Evolutionary conservation across 2,888 invertebrate genomes (phyloP), one percentile per base, ranked within the genome.

Genomic region (Tholera decimalis): DNA sequence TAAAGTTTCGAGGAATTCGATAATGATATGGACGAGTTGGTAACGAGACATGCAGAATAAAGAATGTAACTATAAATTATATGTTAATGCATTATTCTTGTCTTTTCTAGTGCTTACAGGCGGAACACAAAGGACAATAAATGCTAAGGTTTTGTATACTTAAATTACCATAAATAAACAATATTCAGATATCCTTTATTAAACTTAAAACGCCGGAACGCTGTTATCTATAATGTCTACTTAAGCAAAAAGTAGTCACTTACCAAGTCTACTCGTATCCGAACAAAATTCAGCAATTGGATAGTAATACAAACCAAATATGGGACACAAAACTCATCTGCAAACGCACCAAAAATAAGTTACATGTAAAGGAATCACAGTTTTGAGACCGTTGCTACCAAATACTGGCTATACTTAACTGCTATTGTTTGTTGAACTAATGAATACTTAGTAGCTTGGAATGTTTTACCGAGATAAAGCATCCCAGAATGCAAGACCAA

Each of bases 41-140:
- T 78, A 73, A 80, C 74, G 43, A 73, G 82, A 57, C 67, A 58
- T 67, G 67, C 79, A 66, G 74, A 75, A 75, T 75, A 66, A 78
- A 58, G 43, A 60, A 41, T 47, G 50, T 39, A 7, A 3, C 39
- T 24, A 59, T 73, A 78, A 46, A 74, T 77, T 63, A 60, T 59
- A 51, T 59, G 51, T 30, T 33, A 15, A 43, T 77, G 37, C 59
- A 56, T 63, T 60, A 72, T 73, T 78, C 61, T 72, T 53, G 61
- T 51, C 39, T 61, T 24, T 71, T 46, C 26, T 59, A 37, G 39
- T 30, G 7, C 3, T 35, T 56, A 11, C n/a, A 47, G 73, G 41
- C 24, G 11, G 66, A 44, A 51, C 54, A 46, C 20, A 44, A 54
- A 43, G 9, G 28, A 11, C 11, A 18, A 18, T n/a, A 5, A 70